These are phyloP conservation scores for Phylloscopus whistleri DNA, from an alignment of 2,113 vertebrate genomes.

Conservation along the genomic window DNA sequence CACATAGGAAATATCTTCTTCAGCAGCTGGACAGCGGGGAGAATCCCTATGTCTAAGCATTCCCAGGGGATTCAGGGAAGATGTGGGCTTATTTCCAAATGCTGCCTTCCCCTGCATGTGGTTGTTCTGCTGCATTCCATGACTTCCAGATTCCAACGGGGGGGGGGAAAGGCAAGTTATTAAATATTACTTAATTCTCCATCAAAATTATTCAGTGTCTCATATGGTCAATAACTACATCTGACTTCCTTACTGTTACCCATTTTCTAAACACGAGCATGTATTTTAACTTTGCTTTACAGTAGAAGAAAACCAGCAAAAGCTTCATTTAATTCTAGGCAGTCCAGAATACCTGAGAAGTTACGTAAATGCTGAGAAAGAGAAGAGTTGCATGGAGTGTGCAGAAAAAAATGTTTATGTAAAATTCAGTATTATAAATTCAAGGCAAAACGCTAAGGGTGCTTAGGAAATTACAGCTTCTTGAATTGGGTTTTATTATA, in stretches of 20 bases:
- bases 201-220: not conserved
- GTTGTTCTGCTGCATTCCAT: not conserved
- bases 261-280: not conserved
- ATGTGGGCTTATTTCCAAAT: not conserved
- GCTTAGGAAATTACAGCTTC: not conserved
- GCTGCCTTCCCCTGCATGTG: not conserved
- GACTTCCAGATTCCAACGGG: not conserved
- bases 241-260: not conserved
- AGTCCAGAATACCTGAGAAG: not conserved
- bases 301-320: not conserved
- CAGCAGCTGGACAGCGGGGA: not conserved
- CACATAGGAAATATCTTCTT: not conserved
- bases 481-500: not conserved
- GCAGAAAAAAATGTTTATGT: not conserved
- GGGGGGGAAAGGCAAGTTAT: not conserved
- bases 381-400: fast-evolving
- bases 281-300: not conserved
- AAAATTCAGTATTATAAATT: not conserved
- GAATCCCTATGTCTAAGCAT: not conserved
- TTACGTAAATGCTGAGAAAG: not conserved
- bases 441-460: not conserved
- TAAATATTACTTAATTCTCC: not conserved
- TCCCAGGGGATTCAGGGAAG: not conserved
- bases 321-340: not conserved
- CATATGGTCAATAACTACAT: not conserved